Conservation (phyloP, 2,888 invertebrate species). For the Standfussiana lucernea region DNA sequence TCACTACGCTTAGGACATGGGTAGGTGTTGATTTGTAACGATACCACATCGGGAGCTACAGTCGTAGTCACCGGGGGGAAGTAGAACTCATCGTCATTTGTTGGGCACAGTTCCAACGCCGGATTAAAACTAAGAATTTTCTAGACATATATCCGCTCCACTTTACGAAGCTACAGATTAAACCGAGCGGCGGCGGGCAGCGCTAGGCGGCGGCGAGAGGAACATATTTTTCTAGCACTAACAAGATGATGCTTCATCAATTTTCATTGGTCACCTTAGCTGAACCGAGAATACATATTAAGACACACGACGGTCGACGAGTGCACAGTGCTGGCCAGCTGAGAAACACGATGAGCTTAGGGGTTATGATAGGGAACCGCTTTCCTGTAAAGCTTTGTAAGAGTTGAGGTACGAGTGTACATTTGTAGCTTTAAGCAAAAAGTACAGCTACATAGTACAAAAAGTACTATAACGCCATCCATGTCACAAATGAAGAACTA, state of each 20-base stretch:
- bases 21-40: no score
- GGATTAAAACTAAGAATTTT: background rate
- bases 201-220: background rate
- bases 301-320: no score
- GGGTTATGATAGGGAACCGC: background rate
- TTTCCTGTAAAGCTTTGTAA: background rate
- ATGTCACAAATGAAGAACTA: background rate
- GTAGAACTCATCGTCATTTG: background rate
- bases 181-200: background rate
- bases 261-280: background rate
- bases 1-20: no score
- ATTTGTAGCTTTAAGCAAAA: background rate
- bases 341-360: no score
- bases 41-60: background rate
- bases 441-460: background rate
- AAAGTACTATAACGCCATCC: background rate
- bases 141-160: background rate
- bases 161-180: conserved; percentile 11
- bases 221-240: background rate
- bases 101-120: conserved; percentile 11
- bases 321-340: no score
- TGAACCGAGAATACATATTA: background rate
- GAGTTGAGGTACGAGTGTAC: background rate
- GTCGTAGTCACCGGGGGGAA: background rate
- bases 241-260: conserved; percentile 1